Evolutionary conservation across 2,113 vertebrate genomes (phyloP), one percentile per base, ranked within the genome.

Genomic region (Seriola aureovittata): DNA sequence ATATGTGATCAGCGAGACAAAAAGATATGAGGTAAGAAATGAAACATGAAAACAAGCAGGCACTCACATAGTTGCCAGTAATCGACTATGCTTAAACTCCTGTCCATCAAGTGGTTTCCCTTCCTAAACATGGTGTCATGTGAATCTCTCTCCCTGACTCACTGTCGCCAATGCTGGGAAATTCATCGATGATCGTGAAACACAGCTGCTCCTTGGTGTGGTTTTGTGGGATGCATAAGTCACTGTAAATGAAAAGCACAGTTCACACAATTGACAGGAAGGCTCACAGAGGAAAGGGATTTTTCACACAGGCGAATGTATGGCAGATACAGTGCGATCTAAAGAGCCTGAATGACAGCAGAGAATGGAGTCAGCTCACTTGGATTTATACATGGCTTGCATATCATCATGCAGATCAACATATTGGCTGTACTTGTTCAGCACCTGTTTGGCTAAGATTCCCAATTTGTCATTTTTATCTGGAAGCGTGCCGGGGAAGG

Each of bases 81-180:
- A 87, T 64, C 17, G 44, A 21, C 34, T n/a, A 14, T 46, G 5
- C 52, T 50, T 38, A 4, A 67, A 69, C 58, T 13, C n/a, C 25
- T 5, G 25, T 16, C 16, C 13, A 73, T 3, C 4, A 16, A 71
- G 60, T 67, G 29, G 73, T 88, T 91, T 86, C 81, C 76, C 69
- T 84, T 86, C 77, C 71, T 64, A 21, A 67, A 78, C 17, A 65
- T 11, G 3, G 8, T 36, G 23, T 80, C 57, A 74, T 62, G 71
- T 75, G 60, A 78, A 55, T 44, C 38, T 70, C 19, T 40, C 19
- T 80, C 44, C 69, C 52, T 57, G 9, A 44, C 44, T 36, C 0
- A 0, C 17, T 58, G 6, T 29, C 11, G 1, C 16, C 34, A 46
- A 10, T 69, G 19, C n/a, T 72, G 78, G 73, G 63, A 74, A 77